Percentiles rank a stretch among this genome's conserved stretches.
These are phyloP conservation scores for Megalopta genalis DNA, from an alignment of 1,140 invertebrate species.

Conservation along the genomic window DNA sequence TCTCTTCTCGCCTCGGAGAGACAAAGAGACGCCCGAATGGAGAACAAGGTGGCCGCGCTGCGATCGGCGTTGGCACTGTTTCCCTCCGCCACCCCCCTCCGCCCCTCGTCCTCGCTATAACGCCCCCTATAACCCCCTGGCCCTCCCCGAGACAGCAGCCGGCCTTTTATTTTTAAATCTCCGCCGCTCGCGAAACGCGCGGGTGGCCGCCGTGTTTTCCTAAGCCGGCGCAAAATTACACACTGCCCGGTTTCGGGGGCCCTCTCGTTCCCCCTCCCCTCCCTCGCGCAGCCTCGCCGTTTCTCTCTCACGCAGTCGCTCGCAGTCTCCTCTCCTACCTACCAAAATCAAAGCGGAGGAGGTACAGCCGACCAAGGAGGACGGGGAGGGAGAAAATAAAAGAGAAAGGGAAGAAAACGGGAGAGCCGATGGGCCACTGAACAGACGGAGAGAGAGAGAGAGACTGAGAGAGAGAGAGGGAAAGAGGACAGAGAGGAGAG, in stretches of 20 bases:
- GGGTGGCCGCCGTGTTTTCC: slow-evolving; percentile 80
- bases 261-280: slow-evolving; percentile 22
- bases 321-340: slow-evolving; percentile 37
- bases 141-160: neutral
- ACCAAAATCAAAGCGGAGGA: slow-evolving; percentile 46
- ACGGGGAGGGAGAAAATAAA: slow-evolving; percentile 17
- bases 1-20: slow-evolving; percentile 56
- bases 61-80: slow-evolving; percentile 55
- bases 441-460: slow-evolving; percentile 15
- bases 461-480: slow-evolving; percentile 9
- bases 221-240: slow-evolving; percentile 81
- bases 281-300: slow-evolving; percentile 7
- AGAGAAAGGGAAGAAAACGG: slow-evolving; percentile 5
- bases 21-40: slow-evolving; percentile 62
- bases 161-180: slow-evolving; percentile 78
- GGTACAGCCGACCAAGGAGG: slow-evolving; percentile 20
- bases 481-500: slow-evolving; percentile 37
- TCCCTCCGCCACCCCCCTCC: slow-evolving; percentile 37
- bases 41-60: slow-evolving; percentile 61
- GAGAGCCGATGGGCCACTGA: slow-evolving; percentile 17
- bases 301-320: slow-evolving; percentile 19
- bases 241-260: slow-evolving; percentile 75
- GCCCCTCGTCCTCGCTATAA: neutral
- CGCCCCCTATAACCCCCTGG: neutral
- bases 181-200: slow-evolving; percentile 77